Conservation (phyloP, 2,888 invertebrate species). For the Netelia inedita region DNA sequence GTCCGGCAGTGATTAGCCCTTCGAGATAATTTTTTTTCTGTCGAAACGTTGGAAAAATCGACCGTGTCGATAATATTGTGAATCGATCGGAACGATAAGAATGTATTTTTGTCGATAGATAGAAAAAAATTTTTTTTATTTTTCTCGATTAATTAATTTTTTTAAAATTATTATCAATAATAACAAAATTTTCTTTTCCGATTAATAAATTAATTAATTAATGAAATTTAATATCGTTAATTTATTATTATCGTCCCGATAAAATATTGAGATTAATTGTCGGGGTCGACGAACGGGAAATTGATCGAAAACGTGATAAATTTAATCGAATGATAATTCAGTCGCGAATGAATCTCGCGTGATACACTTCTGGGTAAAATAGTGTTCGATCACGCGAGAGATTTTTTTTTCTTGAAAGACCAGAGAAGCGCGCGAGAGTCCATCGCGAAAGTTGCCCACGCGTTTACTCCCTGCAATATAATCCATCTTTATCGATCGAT, state of each 20-base stretch:
- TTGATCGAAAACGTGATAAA: not conserved
- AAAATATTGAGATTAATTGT: not conserved
- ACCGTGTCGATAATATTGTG: too few relatives aligned
- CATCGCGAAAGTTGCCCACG: not conserved
- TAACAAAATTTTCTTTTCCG: too few relatives aligned
- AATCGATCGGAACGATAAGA: too few relatives aligned
- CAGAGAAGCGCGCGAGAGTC: too few relatives aligned
- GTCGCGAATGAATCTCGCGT: too few relatives aligned
- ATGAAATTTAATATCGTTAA: not conserved
- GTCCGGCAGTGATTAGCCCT: not conserved
- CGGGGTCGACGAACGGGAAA: not conserved
- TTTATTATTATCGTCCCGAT: not conserved
- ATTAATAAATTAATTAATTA: not conserved
- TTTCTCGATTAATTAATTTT: too few relatives aligned
- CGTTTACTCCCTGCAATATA: not conserved
- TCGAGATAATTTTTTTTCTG: not conserved
- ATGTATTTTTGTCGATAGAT: too few relatives aligned
- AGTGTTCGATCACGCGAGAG: too few relatives aligned
- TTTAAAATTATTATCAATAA: too few relatives aligned
- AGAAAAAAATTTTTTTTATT: not conserved
- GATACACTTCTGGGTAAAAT: too few relatives aligned
- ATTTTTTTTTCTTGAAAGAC: too few relatives aligned
- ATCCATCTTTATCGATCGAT: constrained; percentile 55
- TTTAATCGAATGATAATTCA: not conserved
- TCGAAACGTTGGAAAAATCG: not conserved